Evolutionary conservation across 2,797 vertebrate genomes (phyloP).

Genomic region (Cuculus canorus): DNA sequence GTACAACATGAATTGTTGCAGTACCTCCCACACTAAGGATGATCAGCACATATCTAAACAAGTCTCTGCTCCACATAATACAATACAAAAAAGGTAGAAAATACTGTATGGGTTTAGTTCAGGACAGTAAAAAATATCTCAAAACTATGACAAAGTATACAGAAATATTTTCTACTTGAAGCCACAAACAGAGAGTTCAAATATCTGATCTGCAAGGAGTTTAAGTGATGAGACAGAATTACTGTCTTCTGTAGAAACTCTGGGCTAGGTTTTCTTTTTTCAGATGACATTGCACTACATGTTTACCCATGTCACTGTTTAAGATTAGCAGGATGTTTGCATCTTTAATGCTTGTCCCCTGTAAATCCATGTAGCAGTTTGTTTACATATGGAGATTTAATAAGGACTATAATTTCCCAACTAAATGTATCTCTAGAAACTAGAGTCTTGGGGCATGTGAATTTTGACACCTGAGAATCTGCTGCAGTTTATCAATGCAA

Average conservation of each 20-base stretch:
- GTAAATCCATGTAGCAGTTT: background rate
- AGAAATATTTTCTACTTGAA: background rate
- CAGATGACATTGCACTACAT: background rate
- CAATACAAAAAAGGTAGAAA: background rate
- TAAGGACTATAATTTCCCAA: background rate
- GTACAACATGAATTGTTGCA: background rate
- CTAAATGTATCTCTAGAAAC: background rate
- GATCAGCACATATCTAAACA: background rate
- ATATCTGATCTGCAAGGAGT: background rate
- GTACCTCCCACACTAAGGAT: background rate
- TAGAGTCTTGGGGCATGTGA: background rate
- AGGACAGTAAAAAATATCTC: background rate
- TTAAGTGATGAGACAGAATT: background rate
- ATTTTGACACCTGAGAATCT: background rate
- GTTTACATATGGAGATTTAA: background rate
- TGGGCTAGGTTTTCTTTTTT: background rate
- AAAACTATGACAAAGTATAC: background rate
- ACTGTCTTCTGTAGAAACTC: background rate
- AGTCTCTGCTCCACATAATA: background rate
- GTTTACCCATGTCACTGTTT: background rate
- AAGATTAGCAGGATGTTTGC: conserved; percentile 1
- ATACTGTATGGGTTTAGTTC: background rate
- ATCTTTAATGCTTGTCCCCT: background rate
- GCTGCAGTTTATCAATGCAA: conserved; percentile 1
- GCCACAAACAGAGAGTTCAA: background rate